Conservation (phyloP, 1,140 invertebrate species). For the Homarus americanus region DNA sequence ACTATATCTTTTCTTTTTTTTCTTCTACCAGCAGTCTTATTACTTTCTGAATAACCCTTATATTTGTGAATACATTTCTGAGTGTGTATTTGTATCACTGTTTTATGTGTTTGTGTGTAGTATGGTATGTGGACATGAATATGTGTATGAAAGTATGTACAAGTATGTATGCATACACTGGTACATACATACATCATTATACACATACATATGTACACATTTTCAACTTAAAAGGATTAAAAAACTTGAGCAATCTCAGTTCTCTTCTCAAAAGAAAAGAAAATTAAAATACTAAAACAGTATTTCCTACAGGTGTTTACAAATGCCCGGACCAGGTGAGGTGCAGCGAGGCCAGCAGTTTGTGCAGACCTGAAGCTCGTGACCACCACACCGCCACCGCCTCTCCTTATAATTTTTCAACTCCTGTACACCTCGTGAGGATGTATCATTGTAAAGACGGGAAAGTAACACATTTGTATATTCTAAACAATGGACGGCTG, state of each 20-base stretch:
- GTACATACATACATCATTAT: background rate
- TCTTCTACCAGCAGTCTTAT: no score
- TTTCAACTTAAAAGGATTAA: slow-evolving; percentile 32
- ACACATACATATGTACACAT: slow-evolving; percentile 20
- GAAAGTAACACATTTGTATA: slow-evolving; percentile 40
- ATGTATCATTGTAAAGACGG: background rate
- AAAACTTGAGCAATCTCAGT: slow-evolving; percentile 63
- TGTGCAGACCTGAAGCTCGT: slow-evolving; percentile 1
- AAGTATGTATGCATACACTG: no score
- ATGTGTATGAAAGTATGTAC: background rate
- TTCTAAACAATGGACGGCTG: slow-evolving; percentile 59
- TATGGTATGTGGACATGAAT: no score
- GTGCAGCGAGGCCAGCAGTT: background rate
- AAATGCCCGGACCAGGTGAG: slow-evolving; percentile 53
- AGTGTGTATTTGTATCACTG: no score
- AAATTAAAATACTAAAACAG: slow-evolving; percentile 26
- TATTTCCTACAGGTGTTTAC: slow-evolving; percentile 30
- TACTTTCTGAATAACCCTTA: no score
- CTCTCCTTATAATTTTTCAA: background rate
- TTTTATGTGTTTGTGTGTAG: no score
- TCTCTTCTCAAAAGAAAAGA: slow-evolving; percentile 49
- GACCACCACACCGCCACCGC: background rate
- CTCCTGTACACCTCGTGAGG: background rate
- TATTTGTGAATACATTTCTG: no score
- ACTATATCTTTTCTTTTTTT: no score